Conservation (phyloP, 2,113 vertebrate species). For the Astur gentilis region DNA sequence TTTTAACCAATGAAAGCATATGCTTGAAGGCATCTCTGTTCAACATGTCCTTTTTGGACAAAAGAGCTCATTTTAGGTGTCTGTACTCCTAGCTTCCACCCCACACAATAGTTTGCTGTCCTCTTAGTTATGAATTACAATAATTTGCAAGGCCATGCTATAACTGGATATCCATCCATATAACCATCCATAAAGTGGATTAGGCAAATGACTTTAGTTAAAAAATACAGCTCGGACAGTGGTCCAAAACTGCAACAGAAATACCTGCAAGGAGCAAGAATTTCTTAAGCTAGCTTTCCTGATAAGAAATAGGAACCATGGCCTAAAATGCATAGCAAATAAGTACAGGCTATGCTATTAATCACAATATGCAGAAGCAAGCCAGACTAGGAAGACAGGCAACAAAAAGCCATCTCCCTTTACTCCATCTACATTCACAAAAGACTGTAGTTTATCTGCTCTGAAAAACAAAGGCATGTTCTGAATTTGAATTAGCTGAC, state of each 20-base stretch:
- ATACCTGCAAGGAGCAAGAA: background rate
- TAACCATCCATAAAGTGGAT: background rate
- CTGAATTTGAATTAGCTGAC: background rate
- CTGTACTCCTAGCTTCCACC: background rate
- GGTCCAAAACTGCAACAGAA: background rate
- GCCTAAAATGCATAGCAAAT: background rate
- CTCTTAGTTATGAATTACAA: background rate
- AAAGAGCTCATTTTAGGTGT: background rate
- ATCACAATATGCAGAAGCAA: background rate
- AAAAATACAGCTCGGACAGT: background rate
- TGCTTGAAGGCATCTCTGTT: background rate
- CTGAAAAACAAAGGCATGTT: background rate
- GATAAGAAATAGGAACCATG: background rate
- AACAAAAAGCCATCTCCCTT: background rate
- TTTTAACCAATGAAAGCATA: background rate
- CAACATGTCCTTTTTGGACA: background rate
- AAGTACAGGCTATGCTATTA: background rate
- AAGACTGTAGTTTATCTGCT: background rate
- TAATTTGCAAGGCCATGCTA: background rate
- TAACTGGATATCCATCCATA: background rate
- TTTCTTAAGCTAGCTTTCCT: background rate
- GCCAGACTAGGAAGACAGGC: background rate
- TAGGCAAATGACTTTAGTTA: background rate
- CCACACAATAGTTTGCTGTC: background rate
- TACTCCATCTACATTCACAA: background rate